These are phyloP conservation scores for Drosophila tristis DNA, from an alignment of 1,140 invertebrate genomes.

Conservation along the genomic window DNA sequence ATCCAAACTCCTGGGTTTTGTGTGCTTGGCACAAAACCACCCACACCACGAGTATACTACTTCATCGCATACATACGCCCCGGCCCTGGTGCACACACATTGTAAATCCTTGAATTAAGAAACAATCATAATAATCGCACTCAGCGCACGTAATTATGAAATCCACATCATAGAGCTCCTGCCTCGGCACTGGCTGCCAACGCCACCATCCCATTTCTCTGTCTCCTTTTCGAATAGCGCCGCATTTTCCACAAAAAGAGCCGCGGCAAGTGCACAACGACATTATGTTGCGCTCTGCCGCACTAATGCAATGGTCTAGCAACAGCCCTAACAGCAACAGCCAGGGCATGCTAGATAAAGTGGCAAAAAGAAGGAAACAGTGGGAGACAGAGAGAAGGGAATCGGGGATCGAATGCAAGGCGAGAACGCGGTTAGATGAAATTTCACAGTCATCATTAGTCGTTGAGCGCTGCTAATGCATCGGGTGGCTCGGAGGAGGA, in stretches of 20 bases:
- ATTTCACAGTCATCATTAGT: slow-evolving; percentile 64
- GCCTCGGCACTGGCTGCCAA: slow-evolving; percentile 20
- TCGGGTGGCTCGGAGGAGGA: slow-evolving; percentile 19
- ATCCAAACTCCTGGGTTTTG: too few species aligned
- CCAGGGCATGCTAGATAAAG: slow-evolving; percentile 47
- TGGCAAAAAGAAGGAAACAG: too few species aligned
- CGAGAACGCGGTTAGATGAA: slow-evolving; percentile 49
- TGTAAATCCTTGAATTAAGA: slow-evolving; percentile 67
- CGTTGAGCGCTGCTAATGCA: slow-evolving; percentile 51
- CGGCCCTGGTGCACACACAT: slow-evolving; percentile 26
- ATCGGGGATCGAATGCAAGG: slow-evolving; percentile 14
- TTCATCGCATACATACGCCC: slow-evolving; percentile 1
- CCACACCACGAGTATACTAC: not conserved
- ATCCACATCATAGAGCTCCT: slow-evolving; percentile 41
- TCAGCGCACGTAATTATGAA: slow-evolving; percentile 65
- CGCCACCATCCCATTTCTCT: not conserved
- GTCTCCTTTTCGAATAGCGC: slow-evolving; percentile 16
- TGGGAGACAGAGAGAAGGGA: not conserved
- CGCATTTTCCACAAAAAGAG: slow-evolving; percentile 32
- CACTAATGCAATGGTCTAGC: slow-evolving; percentile 63
- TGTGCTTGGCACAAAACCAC: slow-evolving; percentile 12
- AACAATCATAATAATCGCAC: slow-evolving; percentile 66
- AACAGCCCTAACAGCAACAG: slow-evolving; percentile 50
- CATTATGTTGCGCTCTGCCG: slow-evolving; percentile 63
- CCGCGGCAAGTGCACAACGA: slow-evolving; percentile 63